phyloP scores from a whole-genome alignment of 1,140 invertebrate genomes.

The Mactra quadrangularis region DNA sequence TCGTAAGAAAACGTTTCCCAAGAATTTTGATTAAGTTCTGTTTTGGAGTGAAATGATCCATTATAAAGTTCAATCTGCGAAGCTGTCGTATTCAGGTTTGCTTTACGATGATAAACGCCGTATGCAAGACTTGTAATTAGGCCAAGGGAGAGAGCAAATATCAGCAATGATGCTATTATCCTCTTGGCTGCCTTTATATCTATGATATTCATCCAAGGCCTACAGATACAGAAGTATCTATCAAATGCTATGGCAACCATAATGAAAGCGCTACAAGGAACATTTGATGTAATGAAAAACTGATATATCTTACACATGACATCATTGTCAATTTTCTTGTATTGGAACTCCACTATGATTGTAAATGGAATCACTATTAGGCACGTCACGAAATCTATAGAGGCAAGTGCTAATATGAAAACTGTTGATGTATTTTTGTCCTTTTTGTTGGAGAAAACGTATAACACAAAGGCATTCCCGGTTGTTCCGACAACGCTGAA shows the following conservation, averaged over 20 bases:
- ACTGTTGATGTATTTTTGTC: slow-evolving; percentile 81
- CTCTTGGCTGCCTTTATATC: slow-evolving; percentile 76
- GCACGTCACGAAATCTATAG: slow-evolving; percentile 80
- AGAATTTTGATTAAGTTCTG: too few species aligned
- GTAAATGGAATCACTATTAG: slow-evolving; percentile 79
- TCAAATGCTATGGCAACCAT: slow-evolving; percentile 83
- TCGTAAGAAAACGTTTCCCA: too few species aligned
- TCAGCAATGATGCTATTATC: slow-evolving; percentile 69
- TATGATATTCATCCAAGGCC: slow-evolving; percentile 79
- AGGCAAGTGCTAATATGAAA: slow-evolving; percentile 81
- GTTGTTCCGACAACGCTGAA: slow-evolving; percentile 77
- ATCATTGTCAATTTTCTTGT: slow-evolving; percentile 69
- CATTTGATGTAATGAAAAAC: slow-evolving; percentile 80
- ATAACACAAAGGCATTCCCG: slow-evolving; percentile 81
- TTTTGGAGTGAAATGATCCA: too few species aligned
- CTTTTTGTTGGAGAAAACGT: slow-evolving; percentile 80
- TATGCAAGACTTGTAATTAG: slow-evolving; percentile 75
- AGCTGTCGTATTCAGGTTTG: too few species aligned
- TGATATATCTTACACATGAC: slow-evolving; percentile 79
- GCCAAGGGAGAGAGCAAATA: slow-evolving; percentile 77
- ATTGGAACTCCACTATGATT: slow-evolving; percentile 68
- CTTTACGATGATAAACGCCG: slow-evolving; percentile 65
- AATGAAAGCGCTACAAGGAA: slow-evolving; percentile 81
- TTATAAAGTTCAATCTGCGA: too few species aligned
- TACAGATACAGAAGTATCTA: slow-evolving; percentile 83